A percentile compares a stretch with the other conserved stretches of the same genome.
phyloP scores from a whole-genome alignment of 2,797 vertebrate species.

The Coregonus ussuriensis region DNA sequence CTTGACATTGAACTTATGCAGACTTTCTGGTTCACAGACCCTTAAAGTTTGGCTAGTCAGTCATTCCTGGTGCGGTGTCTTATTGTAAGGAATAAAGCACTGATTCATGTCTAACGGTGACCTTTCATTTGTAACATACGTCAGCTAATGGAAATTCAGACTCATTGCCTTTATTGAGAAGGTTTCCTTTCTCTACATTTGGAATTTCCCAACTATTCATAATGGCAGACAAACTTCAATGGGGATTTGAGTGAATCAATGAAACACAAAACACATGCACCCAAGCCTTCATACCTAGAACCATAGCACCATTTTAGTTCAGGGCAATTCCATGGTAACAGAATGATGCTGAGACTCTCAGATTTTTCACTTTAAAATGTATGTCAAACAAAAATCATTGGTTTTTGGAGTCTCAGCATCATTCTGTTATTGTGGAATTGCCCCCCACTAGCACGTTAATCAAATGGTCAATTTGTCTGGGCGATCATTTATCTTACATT shows the following conservation, averaged over 20 bases:
- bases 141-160: conserved; percentile 25
- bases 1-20: conserved; percentile 83
- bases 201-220: conserved; percentile 14
- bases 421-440: too few relatives aligned
- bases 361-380: too few relatives aligned
- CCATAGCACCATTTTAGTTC: not conserved
- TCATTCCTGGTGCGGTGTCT: conserved; percentile 37
- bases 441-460: conserved; percentile 14
- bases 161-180: conserved; percentile 15
- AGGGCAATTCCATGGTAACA: too few relatives aligned
- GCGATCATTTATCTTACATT: conserved; percentile 40
- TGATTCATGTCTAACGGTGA: conserved; percentile 38
- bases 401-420: too few relatives aligned
- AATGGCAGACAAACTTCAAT: not conserved
- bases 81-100: conserved; percentile 38
- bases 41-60: conserved; percentile 59
- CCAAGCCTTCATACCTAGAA: not conserved
- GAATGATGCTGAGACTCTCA: too few relatives aligned
- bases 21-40: conserved; percentile 68
- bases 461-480: conserved; percentile 30
- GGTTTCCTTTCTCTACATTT: conserved; percentile 24
- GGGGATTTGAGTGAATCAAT: not conserved
- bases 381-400: too few relatives aligned
- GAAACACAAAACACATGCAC: conserved; percentile 25
- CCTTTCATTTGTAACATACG: conserved; percentile 21